phyloP scores from a whole-genome alignment of 2,797 vertebrate genomes.

The Graptemys geographica region DNA sequence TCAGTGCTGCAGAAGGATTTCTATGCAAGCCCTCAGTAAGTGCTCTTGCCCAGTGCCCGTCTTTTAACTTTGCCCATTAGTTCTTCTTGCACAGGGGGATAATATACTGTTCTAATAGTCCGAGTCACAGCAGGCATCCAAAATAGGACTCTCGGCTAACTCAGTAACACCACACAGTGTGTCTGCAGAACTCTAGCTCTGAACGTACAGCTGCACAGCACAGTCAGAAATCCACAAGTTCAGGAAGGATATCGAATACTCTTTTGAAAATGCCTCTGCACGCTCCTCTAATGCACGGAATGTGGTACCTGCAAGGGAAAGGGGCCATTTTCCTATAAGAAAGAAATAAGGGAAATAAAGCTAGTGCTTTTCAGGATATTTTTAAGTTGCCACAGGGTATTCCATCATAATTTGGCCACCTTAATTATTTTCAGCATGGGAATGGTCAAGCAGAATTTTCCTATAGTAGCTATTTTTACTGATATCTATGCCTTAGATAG shows the following conservation, averaged over 20 bases:
- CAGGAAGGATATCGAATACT: not conserved
- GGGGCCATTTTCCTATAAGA: not conserved
- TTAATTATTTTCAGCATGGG: not conserved
- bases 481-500: not conserved
- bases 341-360: not conserved
- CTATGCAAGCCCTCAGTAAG: not conserved
- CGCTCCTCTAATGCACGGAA: not conserved
- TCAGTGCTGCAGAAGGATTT: not conserved
- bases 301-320: not conserved
- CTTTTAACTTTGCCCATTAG: not conserved
- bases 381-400: not conserved
- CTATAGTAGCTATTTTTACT: not conserved
- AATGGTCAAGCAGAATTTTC: not conserved
- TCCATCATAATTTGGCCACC: not conserved
- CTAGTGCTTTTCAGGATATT: not conserved
- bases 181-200: not conserved
- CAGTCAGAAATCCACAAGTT: not conserved
- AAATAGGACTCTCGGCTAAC: not conserved
- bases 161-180: not conserved
- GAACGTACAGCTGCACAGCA: not conserved
- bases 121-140: not conserved
- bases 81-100: not conserved
- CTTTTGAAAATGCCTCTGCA: not conserved
- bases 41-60: not conserved
- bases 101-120: not conserved